Base-by-base conservation (phyloP, 1,140 invertebrate genomes). In the Drosophila mauritiana region DNA sequence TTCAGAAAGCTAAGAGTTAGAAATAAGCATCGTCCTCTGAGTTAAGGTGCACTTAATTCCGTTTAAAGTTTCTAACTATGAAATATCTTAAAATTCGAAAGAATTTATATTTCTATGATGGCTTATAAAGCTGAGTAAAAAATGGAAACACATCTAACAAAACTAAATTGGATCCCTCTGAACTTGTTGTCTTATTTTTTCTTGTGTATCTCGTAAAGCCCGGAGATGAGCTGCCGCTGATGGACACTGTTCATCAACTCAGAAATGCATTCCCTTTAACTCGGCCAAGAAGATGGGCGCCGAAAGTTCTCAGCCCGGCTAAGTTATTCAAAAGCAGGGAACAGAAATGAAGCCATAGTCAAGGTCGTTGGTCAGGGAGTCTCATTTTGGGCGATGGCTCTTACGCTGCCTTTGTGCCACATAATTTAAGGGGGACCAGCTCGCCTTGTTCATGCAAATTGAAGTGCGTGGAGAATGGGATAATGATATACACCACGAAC, bases 401-500 rank as follows among this genome's bases (percentile, higher is more conserved):
- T 11, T 36, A 2, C 27, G 27, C 31, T 31, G 31, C 10, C 22
- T 55, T 54, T 34, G 25, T 56, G 51, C 5, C 46, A 48, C 27
- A 70, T 70, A 13, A 49, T 67, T 75, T 49, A 20, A 31, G 48
- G 62, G 62, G 70, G 75, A 67, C 74, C 37, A 53, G 58, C 58
- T 58, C 77, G 76, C 76, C 69, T 77, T 83, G 84, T 77, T 77
- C 84, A 88, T 88, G 83, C 83, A 88, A 88, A 88, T 88, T 89
- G 72, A 89, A 88, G 84, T 79, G 79, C 78, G 78, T 84, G 74
- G 57, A 39, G 37, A 57, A 58, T 61, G 34, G 22, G 68, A 54
- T 86, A 86, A 88, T 86, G 79, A 86, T 81, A 89, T 89, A 89
- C 79, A 83, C 54, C 74, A 39, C 6, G 11, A 31, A 31, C 43